Evolutionary conservation across 2,797 vertebrate genomes (phyloP).

Genomic region (Aythya fuligula): DNA sequence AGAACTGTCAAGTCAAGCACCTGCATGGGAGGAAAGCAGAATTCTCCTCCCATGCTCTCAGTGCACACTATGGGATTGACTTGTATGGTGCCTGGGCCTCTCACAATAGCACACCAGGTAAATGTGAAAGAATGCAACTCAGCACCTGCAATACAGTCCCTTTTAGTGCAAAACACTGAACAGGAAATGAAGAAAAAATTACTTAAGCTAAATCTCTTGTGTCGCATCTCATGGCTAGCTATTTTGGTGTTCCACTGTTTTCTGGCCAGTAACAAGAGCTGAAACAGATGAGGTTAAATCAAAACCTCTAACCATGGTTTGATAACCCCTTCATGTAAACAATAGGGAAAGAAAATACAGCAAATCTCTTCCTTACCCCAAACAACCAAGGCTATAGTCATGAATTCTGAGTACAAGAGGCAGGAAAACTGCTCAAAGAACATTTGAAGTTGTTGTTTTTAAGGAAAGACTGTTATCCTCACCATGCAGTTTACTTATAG

Average conservation of each 20-base stretch:
- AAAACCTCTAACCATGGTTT: neutral
- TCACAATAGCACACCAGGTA: neutral
- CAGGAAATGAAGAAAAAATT: neutral
- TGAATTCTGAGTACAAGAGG: neutral
- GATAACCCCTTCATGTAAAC: neutral
- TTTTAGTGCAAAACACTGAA: neutral
- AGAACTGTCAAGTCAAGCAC: neutral
- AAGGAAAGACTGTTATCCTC: neutral
- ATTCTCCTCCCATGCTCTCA: neutral
- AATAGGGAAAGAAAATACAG: neutral
- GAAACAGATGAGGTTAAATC: neutral
- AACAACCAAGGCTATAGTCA: neutral
- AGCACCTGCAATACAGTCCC: neutral
- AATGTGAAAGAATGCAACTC: neutral
- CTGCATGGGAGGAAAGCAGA: neutral
- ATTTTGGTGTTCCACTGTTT: neutral
- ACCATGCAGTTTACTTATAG: neutral
- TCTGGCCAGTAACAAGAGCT: neutral
- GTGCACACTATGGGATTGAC: neutral
- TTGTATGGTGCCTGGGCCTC: neutral
- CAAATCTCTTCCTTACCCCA: neutral
- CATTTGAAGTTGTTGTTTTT: neutral
- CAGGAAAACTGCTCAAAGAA: neutral
- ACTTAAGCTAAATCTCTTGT: neutral
- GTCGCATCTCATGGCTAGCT: neutral